Base-by-base conservation (phyloP, 1,140 invertebrate species). In the Penaeus vannamei region DNA sequence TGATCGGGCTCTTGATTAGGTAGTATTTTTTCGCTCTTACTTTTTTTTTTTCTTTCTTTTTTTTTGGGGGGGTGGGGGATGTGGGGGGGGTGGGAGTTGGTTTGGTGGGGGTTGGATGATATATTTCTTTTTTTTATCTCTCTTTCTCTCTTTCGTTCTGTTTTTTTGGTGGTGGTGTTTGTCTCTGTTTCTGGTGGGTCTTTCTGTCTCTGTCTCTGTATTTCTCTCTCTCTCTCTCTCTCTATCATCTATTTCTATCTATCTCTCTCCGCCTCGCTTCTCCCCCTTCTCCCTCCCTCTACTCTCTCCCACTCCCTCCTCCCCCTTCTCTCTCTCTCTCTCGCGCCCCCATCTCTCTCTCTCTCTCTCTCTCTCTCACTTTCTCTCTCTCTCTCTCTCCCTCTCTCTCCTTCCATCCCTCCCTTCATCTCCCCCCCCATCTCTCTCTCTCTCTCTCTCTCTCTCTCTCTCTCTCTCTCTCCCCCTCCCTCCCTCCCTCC, bases 1-100 rank as follows among this genome's bases (percentile, higher is more conserved):
- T 85, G 84, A 85, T 85, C 84, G 84, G n/a, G 10, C 46, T 26
- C 3, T 72, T 85, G 84, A 85, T 85, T 85, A 85, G 84, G 84
- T 85, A 77, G 61, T 64, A n/a, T 32, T 17, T 64, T 36, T 84
- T 32, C 69, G 22, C 53, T 29, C 22, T 29, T 53, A 60, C 77
- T 61, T 85, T 61, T 53, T 12, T 36, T 36, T 36, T 36, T 36
- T 36, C 5, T 36, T 36, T 36, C 36, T 5, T 36, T 36, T 36
- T 36, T 36, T 36, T 36, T 36, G 36, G 2, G 36, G 36, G 36
- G 36, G 36, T 2, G 36, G 5, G 36, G 36, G 36, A 2, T 22
- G 2, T 36, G 1, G n/a, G n/a, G n/a, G n/a, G n/a, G n/a, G n/a
- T n/a, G n/a, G n/a, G n/a, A n/a, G n/a, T n/a, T n/a, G n/a, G n/a